These are phyloP conservation scores for Trichopoda pennipes DNA, from an alignment of 2,888 invertebrate genomes.

Conservation along the genomic window DNA sequence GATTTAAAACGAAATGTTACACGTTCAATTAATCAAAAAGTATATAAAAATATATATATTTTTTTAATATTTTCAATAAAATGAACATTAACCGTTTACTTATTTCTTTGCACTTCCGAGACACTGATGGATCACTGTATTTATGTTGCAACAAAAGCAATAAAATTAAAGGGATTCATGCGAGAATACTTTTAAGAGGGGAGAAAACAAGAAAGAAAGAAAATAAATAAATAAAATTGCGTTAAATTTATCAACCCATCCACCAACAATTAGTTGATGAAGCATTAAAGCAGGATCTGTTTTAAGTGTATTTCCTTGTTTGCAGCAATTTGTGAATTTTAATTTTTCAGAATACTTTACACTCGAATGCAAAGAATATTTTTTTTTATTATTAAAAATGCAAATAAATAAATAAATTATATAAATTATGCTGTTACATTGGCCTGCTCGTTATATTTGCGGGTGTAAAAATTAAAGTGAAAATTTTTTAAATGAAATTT, in stretches of 20 bases:
- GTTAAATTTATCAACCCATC: constrained; percentile 33
- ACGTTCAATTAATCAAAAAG: no score
- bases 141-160: constrained; percentile 11
- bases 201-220: constrained; percentile 12
- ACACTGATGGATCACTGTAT: constrained; percentile 4
- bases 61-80: background rate
- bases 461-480: no score
- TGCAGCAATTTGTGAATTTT: constrained; percentile 28
- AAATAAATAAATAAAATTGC: constrained; percentile 38
- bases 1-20: no score
- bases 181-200: background rate
- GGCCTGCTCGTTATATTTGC: no score
- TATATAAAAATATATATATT: no score
- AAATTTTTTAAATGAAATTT: no score
- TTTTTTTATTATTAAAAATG: constrained; percentile 30
- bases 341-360: background rate
- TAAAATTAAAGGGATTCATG: background rate
- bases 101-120: constrained; percentile 1
- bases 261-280: constrained; percentile 53
- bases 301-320: constrained; percentile 65
- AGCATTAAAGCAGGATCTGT: constrained; percentile 54
- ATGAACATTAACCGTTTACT: constrained; percentile 6
- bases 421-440: no score
- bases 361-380: background rate
- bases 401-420: background rate